Evolutionary conservation across 1,140 invertebrate genomes (phyloP), one percentile per base, ranked within the genome.

Genomic region (Elysia chlorotica): DNA sequence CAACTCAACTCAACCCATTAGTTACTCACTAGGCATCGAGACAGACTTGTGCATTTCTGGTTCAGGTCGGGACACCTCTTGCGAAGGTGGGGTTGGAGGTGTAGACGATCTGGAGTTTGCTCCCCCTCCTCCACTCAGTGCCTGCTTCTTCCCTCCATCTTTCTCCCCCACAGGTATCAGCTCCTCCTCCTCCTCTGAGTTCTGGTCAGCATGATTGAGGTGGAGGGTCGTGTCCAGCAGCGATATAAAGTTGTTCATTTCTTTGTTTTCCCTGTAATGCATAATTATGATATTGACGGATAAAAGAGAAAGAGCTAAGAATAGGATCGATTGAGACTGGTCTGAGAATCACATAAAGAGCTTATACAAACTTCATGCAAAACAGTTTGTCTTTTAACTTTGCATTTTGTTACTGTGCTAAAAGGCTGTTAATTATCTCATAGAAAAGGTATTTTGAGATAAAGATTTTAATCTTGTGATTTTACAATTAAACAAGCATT

Each of bases 221-320:
- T 81, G 75, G 36, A 87, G 77, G 10, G 86, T 87, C 6, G 83
- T 85, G 74, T 85, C 79, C 38, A 87, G 73, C 10, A 86, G 63
- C 10, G 76, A 76, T 31, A 86, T 86, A 59, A 87, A 84, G 23
- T 83, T 84, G 63, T 85, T 81, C 79, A 87, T 86, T 65, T 87
- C 86, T 73, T 83, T 84, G 71, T 83, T 82, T 56, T 82, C 80
- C 62, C 83, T 86, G 78, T n/a, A n/a, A n/a, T n/a, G n/a, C n/a
- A n/a, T n/a, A n/a, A n/a, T n/a, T n/a, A n/a, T n/a, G n/a, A n/a
- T n/a, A n/a, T n/a, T n/a, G n/a, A n/a, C n/a, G n/a, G n/a, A n/a
- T n/a, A n/a, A n/a, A n/a, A n/a, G n/a, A n/a, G n/a, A n/a, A n/a
- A n/a, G n/a, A n/a, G n/a, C n/a, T n/a, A n/a, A n/a, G n/a, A n/a